Percentiles rank a stretch among this genome's conserved stretches.
Evolutionary conservation across 2,113 vertebrate genomes (phyloP).

Genomic region (Hippocampus abdominalis): DNA sequence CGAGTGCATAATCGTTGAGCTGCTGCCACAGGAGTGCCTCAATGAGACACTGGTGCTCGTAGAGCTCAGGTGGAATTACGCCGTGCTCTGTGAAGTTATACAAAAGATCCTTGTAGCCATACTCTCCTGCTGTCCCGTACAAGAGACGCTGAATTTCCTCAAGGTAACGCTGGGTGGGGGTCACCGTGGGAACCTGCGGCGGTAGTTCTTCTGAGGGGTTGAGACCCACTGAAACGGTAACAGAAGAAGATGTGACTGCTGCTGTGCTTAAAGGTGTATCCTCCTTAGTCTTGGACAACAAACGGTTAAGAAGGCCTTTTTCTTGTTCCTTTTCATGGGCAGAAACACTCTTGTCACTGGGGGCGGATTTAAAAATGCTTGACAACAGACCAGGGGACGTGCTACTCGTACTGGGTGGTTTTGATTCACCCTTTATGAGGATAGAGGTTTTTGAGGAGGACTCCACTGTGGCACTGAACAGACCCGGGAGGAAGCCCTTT

Average conservation of each 20-base stretch:
- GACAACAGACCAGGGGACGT: constrained; percentile 72
- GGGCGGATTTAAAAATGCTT: constrained; percentile 73
- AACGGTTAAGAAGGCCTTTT: constrained; percentile 39
- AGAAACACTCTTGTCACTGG: constrained; percentile 56
- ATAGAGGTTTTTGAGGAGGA: constrained; percentile 43
- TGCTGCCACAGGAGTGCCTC: constrained; percentile 76
- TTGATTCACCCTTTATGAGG: constrained; percentile 48
- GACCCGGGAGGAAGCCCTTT: constrained; percentile 74
- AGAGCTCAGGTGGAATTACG: constrained; percentile 69
- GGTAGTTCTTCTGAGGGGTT: constrained; percentile 6
- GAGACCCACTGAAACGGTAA: constrained; percentile 3
- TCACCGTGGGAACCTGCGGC: constrained; percentile 45
- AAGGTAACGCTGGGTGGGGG: constrained; percentile 62
- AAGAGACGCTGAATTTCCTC: constrained; percentile 70
- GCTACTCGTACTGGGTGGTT: constrained; percentile 31
- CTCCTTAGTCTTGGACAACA: constrained; percentile 43
- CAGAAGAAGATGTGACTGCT: constrained; percentile 12
- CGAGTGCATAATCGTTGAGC: constrained; percentile 70
- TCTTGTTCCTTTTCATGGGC: constrained; percentile 56
- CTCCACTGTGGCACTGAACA: constrained; percentile 74
- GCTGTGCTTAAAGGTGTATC: constrained; percentile 23
- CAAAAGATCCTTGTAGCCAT: constrained; percentile 74
- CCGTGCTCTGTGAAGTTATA: constrained; percentile 72
- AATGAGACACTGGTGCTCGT: constrained; percentile 74
- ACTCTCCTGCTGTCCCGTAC: constrained; percentile 67